These are phyloP conservation scores for Boulengerochromis microlepis DNA, from an alignment of 2,113 vertebrate genomes.

Conservation along the genomic window DNA sequence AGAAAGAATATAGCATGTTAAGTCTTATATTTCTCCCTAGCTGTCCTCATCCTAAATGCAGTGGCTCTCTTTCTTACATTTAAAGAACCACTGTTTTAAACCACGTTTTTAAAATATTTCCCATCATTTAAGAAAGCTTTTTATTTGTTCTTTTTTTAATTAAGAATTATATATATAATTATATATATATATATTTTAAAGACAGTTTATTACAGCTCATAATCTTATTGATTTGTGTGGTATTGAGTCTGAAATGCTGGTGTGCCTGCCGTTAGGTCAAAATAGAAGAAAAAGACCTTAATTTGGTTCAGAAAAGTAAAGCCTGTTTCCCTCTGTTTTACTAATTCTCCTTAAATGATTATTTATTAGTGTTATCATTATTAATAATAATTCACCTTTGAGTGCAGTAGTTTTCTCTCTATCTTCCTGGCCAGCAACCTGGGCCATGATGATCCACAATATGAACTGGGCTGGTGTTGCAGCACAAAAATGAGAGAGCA, in stretches of 20 bases:
- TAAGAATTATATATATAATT: neutral
- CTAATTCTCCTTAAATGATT: neutral
- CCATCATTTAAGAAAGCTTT: neutral
- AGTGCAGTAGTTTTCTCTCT: constrained; percentile 93
- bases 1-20: neutral
- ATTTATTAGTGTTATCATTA: neutral
- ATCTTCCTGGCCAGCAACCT: constrained; percentile 86
- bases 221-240: neutral
- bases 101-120: neutral
- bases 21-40: neutral
- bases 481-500: constrained; percentile 69
- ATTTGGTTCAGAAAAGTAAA: neutral
- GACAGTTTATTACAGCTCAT: neutral
- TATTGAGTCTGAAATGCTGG: neutral
- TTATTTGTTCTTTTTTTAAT: neutral
- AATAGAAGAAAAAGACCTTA: neutral
- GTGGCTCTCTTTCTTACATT: neutral
- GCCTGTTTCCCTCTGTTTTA: neutral
- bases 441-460: constrained; percentile 84
- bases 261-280: neutral
- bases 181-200: neutral
- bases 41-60: neutral
- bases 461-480: constrained; percentile 63
- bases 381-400: constrained; percentile 76
- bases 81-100: neutral